phyloP scores from a whole-genome alignment of 2,113 vertebrate species.

The Channa argus region DNA sequence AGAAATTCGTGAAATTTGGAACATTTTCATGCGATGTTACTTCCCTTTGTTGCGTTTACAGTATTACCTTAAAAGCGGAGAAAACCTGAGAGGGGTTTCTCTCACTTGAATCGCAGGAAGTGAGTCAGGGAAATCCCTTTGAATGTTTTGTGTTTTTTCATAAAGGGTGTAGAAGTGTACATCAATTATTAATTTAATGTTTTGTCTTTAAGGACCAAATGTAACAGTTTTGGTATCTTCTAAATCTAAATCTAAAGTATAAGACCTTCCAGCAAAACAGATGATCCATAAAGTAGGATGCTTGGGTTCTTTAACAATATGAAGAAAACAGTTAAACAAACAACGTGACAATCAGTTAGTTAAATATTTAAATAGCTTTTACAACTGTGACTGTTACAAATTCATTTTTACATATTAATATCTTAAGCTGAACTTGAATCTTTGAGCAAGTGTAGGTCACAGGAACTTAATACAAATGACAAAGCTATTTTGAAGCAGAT shows the following conservation, averaged over 20 bases:
- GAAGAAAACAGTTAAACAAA: slow-evolving; percentile 1
- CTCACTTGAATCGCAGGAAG: slow-evolving; percentile 77
- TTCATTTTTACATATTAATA: background rate
- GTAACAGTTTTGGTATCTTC: too few relatives aligned
- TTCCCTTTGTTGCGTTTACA: slow-evolving; percentile 27
- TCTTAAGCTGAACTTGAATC: background rate
- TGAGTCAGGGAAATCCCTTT: slow-evolving; percentile 77
- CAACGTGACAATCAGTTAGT: background rate
- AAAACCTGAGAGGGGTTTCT: slow-evolving; percentile 60
- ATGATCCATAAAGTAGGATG: too few relatives aligned
- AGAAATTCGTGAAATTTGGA: background rate
- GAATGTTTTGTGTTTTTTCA: slow-evolving; percentile 59
- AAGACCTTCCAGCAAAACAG: too few relatives aligned
- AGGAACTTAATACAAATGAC: slow-evolving; percentile 68
- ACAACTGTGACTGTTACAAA: background rate
- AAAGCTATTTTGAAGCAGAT: slow-evolving; percentile 76
- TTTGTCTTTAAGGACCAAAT: too few relatives aligned
- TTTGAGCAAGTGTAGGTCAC: slow-evolving; percentile 52
- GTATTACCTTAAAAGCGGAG: slow-evolving; percentile 27
- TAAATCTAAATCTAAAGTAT: too few relatives aligned
- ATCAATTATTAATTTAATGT: too few relatives aligned
- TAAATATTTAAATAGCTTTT: background rate
- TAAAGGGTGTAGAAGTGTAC: slow-evolving; percentile 40
- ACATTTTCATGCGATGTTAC: background rate
- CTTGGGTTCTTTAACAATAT: background rate